These are phyloP conservation scores for Tachystola acroxantha DNA, from an alignment of 2,888 invertebrate species.

Conservation along the genomic window DNA sequence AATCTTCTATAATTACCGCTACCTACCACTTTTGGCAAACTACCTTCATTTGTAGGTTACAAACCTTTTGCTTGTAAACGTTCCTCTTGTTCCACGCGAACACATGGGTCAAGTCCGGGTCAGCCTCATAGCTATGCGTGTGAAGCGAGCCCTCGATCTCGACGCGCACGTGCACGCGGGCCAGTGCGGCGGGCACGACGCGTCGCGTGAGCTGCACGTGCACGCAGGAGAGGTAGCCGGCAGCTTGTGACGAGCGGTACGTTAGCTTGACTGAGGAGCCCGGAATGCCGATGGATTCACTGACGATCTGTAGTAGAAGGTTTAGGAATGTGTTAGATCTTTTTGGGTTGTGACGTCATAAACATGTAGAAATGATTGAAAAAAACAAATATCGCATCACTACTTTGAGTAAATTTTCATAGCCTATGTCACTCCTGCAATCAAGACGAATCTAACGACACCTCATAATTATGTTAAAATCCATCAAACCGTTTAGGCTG, in stretches of 20 bases:
- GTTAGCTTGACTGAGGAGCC: slow-evolving; percentile 95
- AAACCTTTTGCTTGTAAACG: slow-evolving; percentile 95
- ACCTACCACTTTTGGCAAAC: no score
- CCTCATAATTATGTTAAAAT: no score
- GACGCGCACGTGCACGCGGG: slow-evolving; percentile 93
- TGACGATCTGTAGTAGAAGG: slow-evolving; percentile 87
- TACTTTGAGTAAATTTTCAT: no score
- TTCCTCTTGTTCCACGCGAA: slow-evolving; percentile 99
- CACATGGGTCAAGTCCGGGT: slow-evolving; percentile 95
- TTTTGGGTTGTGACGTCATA: no score
- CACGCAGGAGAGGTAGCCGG: slow-evolving; percentile 95
- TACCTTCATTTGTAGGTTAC: slow-evolving; percentile 2
- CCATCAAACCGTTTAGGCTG: no score
- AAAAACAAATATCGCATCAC: no score
- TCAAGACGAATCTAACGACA: no score
- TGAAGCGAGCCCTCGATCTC: slow-evolving; percentile 96
- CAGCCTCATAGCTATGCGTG: slow-evolving; percentile 96
- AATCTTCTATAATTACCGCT: no score
- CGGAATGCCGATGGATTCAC: slow-evolving; percentile 95
- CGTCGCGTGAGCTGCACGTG: slow-evolving; percentile 92
- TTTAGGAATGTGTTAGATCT: no score
- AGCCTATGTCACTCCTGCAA: no score
- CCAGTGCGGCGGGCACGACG: slow-evolving; percentile 87
- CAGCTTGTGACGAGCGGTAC: slow-evolving; percentile 96
- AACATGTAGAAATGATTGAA: no score